Evolutionary conservation across 1,140 invertebrate genomes (phyloP), one percentile per base, ranked within the genome.

Genomic region (Drosophila guanche): DNA sequence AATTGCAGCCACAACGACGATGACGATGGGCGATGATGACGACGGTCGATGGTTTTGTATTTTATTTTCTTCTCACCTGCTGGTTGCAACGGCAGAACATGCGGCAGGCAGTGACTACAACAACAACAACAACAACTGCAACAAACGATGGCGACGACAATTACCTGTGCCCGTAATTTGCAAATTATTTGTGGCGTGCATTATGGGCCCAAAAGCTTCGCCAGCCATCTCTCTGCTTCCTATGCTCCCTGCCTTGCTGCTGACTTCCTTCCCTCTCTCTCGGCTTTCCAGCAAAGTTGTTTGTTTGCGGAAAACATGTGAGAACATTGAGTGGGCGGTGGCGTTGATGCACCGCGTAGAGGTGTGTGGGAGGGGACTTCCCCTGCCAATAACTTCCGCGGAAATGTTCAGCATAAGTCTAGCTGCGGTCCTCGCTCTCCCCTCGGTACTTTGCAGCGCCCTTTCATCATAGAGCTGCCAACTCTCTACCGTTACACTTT

Each of bases 81-180:
- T 70, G 52, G 33, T 12, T 37, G 33, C 33, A 37, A 12, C 33
- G 33, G 10, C 33, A 20, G 0, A 37, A 37, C 33, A 37, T 37
- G 33, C 10, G 33, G 33, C 33, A 37, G 33, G 33, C 72, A 43
- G 27, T 23, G 50, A 40, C 33, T 53, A 10, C 41, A 43, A 25
- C 70, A 46, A 41, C 47, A 58, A 50, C 53, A 47, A 47, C 53
- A 54, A 8, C 42, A 41, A 40, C 12, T 14, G 40, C 45, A 6
- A 46, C 50, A 37, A 37, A 45, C 33, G 55, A 50, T 42, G 53
- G 42, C 63, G 51, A 65, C 66, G 74, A 77, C 66, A 65, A 76
- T 84, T 84, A 84, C 79, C 80, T 85, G 71, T 52, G 57, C 51
- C 60, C 52, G 68, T 65, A 80, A 68, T 69, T 80, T 84, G 79